Percentiles rank a stretch among this genome's conserved stretches.
phyloP scores from a whole-genome alignment of 2,113 vertebrate species.

The Misgurnus mizolepis region DNA sequence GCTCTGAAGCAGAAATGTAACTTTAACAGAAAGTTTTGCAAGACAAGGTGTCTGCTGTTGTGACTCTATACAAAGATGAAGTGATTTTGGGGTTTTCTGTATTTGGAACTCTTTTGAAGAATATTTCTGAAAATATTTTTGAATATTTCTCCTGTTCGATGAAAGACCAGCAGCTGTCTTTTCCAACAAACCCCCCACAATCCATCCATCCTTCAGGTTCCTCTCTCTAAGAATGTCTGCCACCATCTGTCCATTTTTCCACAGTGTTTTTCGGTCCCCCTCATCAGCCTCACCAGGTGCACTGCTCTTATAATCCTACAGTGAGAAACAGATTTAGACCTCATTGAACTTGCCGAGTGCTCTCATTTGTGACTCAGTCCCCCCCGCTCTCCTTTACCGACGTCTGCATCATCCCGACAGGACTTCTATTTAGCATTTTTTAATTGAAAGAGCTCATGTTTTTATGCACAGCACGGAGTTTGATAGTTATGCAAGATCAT shows the following conservation, averaged over 20 bases:
- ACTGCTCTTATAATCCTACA: constrained; percentile 32
- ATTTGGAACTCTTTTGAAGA: too few relatives aligned
- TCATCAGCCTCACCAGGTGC: constrained; percentile 36
- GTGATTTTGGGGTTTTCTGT: too few relatives aligned
- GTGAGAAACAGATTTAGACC: constrained; percentile 2
- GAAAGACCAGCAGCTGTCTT: constrained; percentile 16
- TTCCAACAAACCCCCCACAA: background rate
- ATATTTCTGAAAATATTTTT: too few relatives aligned
- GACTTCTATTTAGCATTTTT: background rate
- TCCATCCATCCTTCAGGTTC: constrained; percentile 7
- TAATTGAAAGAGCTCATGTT: background rate
- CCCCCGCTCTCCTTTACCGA: background rate
- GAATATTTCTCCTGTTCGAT: background rate
- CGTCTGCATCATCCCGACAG: background rate
- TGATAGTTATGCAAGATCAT: background rate
- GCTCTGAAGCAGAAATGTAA: too few relatives aligned
- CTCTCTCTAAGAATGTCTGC: constrained; percentile 32
- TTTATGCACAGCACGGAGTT: background rate
- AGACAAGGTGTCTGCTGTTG: background rate
- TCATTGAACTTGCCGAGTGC: constrained; percentile 11
- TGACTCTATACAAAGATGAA: too few relatives aligned
- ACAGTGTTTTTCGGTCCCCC: background rate
- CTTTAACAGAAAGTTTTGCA: background rate
- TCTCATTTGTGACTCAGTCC: background rate
- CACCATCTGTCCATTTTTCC: constrained; percentile 40